Evolutionary conservation across 2,113 vertebrate genomes (phyloP).

Genomic region (Ochotona curzoniae): DNA sequence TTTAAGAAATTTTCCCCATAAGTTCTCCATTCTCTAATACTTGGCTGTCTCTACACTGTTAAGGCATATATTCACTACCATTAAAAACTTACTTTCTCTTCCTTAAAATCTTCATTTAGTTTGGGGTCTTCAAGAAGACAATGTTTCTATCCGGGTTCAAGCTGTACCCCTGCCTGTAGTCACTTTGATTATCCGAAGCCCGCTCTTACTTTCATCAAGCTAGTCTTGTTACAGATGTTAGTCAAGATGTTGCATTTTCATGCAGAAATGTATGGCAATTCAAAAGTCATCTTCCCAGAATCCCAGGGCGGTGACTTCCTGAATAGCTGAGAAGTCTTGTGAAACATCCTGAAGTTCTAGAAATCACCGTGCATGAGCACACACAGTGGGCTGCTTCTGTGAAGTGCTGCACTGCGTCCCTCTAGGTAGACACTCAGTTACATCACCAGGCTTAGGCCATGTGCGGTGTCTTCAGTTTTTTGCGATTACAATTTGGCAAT

Average conservation of each 20-base stretch:
- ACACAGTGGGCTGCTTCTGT: background rate
- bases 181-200: background rate
- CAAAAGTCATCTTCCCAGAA: background rate
- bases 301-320: background rate
- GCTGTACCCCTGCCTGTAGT: background rate
- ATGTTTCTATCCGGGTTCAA: background rate
- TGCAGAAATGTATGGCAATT: background rate
- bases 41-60: background rate
- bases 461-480: background rate
- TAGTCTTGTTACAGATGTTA: background rate
- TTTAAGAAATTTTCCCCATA: background rate
- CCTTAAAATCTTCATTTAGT: background rate
- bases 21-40: background rate
- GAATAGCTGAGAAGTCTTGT: background rate
- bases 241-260: background rate
- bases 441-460: constrained; percentile 6
- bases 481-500: background rate
- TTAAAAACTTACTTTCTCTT: background rate
- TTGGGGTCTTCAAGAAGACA: background rate
- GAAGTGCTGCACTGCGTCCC: background rate
- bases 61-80: background rate
- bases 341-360: background rate
- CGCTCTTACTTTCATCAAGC: background rate
- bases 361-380: background rate
- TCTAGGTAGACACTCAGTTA: constrained; percentile 19